Evolutionary conservation across 2,888 invertebrate genomes (phyloP), one percentile per base, ranked within the genome.

Genomic region (Daptonema setosum): DNA sequence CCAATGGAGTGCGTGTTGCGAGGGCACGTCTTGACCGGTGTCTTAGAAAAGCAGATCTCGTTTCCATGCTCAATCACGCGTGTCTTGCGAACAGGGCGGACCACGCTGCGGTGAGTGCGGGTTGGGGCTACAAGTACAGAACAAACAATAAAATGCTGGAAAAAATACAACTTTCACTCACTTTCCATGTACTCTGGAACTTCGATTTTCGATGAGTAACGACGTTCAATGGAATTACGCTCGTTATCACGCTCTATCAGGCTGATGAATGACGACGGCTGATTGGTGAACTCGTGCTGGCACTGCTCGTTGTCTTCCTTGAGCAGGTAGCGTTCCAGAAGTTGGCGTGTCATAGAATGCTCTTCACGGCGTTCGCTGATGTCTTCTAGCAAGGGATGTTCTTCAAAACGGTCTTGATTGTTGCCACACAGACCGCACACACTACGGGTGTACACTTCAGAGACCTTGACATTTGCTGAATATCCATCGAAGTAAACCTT

Each of bases 371-470:
- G n/a, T n/a, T n/a, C n/a, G n/a, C n/a, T n/a, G n/a, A n/a, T n/a
- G n/a, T 30, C 14, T 22, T 35, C 17, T 11, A 29, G n/a, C 11
- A 14, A 22, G 30, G 26, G 54, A 59, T 62, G 54, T 68, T 64
- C n/a, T n/a, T n/a, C n/a, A n/a, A n/a, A n/a, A n/a, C n/a, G n/a
- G n/a, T n/a, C 59, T 60, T 65, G 62, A 66, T n/a, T n/a, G n/a
- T n/a, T 63, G 56, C 67, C 68, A 59, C 68, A 68, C 50, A 68
- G 63, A 55, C 68, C 68, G 60, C 68, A 68, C 51, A 65, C 65
- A 22, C 57, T 56, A 60, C 57, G 59, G 59, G 62, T 61, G 63
- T 62, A 67, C 48, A 62, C 52, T 45, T 17, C 45, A 22, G 20
- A 20, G 2, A 52, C 52, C 52, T 52, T 52, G 58, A 66, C 59